These are phyloP conservation scores for Oegoconia quadripuncta DNA, from an alignment of 2,888 invertebrate species.

Conservation along the genomic window DNA sequence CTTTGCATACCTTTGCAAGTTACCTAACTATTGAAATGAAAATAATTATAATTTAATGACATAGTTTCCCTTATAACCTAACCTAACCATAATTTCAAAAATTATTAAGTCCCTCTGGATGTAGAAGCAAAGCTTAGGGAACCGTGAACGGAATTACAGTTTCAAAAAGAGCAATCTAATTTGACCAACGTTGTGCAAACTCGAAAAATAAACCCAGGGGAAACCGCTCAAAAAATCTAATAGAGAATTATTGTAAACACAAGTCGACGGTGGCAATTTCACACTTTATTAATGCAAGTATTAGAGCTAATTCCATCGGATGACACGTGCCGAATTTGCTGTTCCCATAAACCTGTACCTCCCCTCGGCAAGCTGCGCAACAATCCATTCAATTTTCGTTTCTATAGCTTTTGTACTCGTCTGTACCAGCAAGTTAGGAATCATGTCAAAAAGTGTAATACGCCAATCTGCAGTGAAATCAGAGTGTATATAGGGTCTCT, in stretches of 20 bases:
- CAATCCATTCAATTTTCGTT: conserved; percentile 40
- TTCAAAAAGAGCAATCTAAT: conserved; percentile 45
- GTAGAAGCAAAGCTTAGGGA: neutral
- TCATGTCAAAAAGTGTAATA: neutral
- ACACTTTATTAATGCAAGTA: conserved; percentile 79
- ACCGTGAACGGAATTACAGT: conserved; percentile 24
- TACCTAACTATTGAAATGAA: too few relatives aligned
- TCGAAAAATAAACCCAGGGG: conserved; percentile 28
- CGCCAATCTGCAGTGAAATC: too few relatives aligned
- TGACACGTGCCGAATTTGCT: conserved; percentile 75
- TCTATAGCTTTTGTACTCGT: conserved; percentile 26
- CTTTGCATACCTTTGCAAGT: too few relatives aligned
- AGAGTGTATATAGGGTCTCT: too few relatives aligned
- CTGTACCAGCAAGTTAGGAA: conserved; percentile 24
- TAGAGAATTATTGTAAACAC: conserved; percentile 69
- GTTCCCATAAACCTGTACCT: conserved; percentile 67
- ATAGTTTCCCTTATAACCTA: too few relatives aligned
- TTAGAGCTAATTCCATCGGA: conserved; percentile 74
- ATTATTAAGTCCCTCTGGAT: too few relatives aligned
- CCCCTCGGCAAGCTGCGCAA: conserved; percentile 34
- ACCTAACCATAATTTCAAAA: too few relatives aligned
- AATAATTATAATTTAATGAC: too few relatives aligned
- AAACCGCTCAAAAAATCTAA: conserved; percentile 53
- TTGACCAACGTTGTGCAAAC: conserved; percentile 24
- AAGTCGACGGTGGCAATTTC: conserved; percentile 73